phyloP scores from a whole-genome alignment of 2,888 invertebrate genomes.

The Magallana nippona region DNA sequence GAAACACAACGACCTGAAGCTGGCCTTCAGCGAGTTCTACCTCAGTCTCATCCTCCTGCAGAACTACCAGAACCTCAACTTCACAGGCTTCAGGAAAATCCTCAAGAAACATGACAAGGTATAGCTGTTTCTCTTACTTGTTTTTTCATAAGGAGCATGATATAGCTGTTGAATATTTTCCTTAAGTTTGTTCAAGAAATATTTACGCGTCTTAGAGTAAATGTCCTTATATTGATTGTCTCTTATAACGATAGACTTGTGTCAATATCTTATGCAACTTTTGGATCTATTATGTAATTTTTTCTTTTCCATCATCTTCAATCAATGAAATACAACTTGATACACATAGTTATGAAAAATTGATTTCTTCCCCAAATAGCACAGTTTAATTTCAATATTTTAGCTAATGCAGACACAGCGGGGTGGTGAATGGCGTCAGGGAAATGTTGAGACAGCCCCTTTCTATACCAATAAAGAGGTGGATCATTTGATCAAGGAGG shows the following conservation, averaged over 20 bases:
- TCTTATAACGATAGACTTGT: too few species aligned
- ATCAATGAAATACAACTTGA: too few species aligned
- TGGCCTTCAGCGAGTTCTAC: conserved; percentile 99
- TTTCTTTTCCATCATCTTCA: too few species aligned
- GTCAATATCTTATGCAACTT: too few species aligned
- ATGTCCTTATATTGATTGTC: too few species aligned
- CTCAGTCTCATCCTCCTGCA: conserved; percentile 96
- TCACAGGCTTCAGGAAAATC: conserved; percentile 99
- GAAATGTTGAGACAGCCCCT: conserved; percentile 94
- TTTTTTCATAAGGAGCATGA: not conserved
- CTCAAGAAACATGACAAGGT: conserved; percentile 99
- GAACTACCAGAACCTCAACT: conserved; percentile 98
- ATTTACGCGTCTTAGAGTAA: too few species aligned
- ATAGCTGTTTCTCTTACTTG: conserved; percentile 11
- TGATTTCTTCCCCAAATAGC: too few species aligned
- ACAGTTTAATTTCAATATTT: not conserved
- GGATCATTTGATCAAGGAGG: conserved; percentile 95
- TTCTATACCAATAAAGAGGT: conserved; percentile 99
- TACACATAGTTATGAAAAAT: too few species aligned
- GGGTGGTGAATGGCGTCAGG: conserved; percentile 95
- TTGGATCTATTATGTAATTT: too few species aligned
- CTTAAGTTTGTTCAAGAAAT: too few species aligned
- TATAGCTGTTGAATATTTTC: too few species aligned
- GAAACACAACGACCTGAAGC: conserved; percentile 89
- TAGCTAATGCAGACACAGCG: conserved; percentile 85